phyloP scores from a whole-genome alignment of 1,140 invertebrate species.

The Thaumatotibia leucotreta region DNA sequence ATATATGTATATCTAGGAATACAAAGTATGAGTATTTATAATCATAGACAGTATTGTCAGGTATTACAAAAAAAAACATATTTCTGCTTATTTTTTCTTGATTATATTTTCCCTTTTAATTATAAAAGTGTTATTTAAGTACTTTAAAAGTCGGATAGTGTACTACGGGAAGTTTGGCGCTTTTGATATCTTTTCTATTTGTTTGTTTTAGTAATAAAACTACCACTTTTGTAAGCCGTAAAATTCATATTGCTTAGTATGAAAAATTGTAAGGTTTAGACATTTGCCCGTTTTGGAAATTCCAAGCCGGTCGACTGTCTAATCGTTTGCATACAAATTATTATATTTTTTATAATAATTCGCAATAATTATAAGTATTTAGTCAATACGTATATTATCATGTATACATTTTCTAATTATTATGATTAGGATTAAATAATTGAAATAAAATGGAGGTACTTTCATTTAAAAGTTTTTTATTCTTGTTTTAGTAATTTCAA shows the following conservation, averaged over 20 bases:
- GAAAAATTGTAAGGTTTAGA: conserved; percentile 41
- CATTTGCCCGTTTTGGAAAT: conserved; percentile 59
- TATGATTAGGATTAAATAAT: conserved; percentile 60
- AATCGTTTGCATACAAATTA: conserved; percentile 42
- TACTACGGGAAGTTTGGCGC: background rate
- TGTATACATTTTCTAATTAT: conserved; percentile 50
- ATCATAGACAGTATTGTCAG: too few species aligned
- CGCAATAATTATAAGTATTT: conserved; percentile 41
- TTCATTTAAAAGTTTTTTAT: conserved; percentile 23
- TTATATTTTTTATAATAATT: conserved; percentile 39
- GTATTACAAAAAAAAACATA: too few species aligned
- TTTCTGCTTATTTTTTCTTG: too few species aligned
- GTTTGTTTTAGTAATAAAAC: conserved; percentile 16
- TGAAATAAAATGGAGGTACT: conserved; percentile 56
- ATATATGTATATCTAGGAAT: too few species aligned
- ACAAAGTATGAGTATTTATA: too few species aligned
- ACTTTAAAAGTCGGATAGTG: background rate
- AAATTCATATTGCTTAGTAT: conserved; percentile 22
- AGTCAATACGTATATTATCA: conserved; percentile 55
- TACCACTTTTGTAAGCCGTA: background rate
- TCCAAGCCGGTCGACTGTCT: conserved; percentile 63
- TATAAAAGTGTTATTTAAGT: too few species aligned
- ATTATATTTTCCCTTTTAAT: too few species aligned
- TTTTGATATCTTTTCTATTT: background rate
- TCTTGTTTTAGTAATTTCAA: background rate